phyloP scores from a whole-genome alignment of 1,140 invertebrate species.

The Tribolium castaneum region DNA sequence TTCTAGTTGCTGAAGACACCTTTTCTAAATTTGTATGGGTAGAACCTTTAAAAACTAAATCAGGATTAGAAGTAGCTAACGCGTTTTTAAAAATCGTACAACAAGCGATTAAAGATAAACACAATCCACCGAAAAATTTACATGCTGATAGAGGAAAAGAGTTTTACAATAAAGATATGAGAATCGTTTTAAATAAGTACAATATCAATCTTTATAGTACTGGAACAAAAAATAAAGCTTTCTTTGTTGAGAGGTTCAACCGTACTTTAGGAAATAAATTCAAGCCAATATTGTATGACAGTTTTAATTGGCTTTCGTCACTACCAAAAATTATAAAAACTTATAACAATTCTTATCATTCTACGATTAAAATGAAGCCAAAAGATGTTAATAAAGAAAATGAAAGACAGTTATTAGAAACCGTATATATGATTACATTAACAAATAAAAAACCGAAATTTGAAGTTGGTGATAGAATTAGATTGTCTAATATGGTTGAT shows the following conservation, averaged over 20 bases:
- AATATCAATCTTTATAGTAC: too few species aligned
- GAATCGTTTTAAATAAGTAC: neutral
- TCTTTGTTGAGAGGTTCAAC: too few species aligned
- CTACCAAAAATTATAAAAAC: neutral
- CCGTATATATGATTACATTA: too few species aligned
- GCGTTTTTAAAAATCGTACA: conserved; percentile 46
- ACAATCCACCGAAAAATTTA: conserved; percentile 50
- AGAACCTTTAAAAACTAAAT: conserved; percentile 55
- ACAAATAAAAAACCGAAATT: too few species aligned
- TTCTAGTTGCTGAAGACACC: conserved; percentile 53
- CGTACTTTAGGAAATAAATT: too few species aligned
- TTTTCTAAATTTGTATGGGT: conserved; percentile 57
- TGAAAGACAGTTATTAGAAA: conserved; percentile 10
- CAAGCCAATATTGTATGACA: too few species aligned
- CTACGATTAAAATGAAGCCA: conserved; percentile 35
- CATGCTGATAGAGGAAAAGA: conserved; percentile 60
- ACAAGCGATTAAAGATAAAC: conserved; percentile 8
- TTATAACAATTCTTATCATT: conserved; percentile 15
- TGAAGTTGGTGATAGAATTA: too few species aligned
- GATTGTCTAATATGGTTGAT: too few species aligned
- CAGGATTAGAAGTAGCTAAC: conserved; percentile 43
- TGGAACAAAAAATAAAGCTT: too few species aligned
- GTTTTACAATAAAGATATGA: conserved; percentile 49
- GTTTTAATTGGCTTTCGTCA: too few species aligned
- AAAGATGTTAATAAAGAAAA: conserved; percentile 12